phyloP scores from a whole-genome alignment of 2,113 vertebrate species.

The Crotalus viridis region DNA sequence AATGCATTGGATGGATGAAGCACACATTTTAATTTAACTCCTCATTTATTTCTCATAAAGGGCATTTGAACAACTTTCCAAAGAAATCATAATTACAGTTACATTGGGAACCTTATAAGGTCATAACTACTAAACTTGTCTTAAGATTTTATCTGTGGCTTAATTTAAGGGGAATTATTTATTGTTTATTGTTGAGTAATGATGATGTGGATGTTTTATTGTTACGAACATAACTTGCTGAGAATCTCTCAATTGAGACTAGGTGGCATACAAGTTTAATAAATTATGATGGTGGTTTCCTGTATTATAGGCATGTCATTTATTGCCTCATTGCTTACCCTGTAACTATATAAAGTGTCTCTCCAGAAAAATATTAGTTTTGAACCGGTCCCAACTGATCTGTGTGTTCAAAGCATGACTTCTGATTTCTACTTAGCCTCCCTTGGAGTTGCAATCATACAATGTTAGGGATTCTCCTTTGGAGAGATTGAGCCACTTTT shows the following conservation, averaged over 20 bases:
- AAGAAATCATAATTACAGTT: not conserved
- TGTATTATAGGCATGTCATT: not conserved
- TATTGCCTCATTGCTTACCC: not conserved
- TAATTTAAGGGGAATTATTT: not conserved
- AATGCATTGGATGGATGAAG: slow-evolving; percentile 55
- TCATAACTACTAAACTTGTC: not conserved
- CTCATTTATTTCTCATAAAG: slow-evolving; percentile 39
- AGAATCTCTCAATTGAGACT: not conserved
- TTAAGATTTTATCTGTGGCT: not conserved
- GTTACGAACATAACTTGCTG: not conserved
- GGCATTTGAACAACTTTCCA: slow-evolving; percentile 40
- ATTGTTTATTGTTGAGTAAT: not conserved
- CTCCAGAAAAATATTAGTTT: not conserved
- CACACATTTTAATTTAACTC: slow-evolving; percentile 33
- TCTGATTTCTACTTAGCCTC: not conserved
- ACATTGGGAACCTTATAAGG: not conserved
- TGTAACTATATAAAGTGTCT: not conserved
- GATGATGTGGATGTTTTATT: not conserved
- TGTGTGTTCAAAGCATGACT: not conserved
- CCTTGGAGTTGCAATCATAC: not conserved
- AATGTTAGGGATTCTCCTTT: not conserved
- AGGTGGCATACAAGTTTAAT: too few relatives aligned
- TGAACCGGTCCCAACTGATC: not conserved
- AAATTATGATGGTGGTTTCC: not conserved
- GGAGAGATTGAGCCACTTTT: not conserved